Evolutionary conservation across 2,797 vertebrate species (phyloP).

Genomic region (Allobates femoralis): DNA sequence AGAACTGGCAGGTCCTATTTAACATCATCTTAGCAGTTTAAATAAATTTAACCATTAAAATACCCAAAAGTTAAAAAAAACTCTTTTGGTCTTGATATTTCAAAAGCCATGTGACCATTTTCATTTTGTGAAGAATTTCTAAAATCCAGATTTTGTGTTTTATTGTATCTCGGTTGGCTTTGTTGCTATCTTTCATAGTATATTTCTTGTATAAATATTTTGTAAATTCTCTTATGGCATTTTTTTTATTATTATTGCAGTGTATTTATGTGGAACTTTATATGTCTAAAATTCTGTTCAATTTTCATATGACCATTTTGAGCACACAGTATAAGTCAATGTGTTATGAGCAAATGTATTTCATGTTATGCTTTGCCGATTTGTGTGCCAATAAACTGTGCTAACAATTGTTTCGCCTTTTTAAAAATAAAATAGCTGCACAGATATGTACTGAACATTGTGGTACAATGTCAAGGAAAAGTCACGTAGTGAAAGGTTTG

Average conservation of each 20-base stretch:
- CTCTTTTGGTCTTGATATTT: constrained; percentile 79
- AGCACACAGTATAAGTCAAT: constrained; percentile 92
- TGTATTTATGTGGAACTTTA: constrained; percentile 99
- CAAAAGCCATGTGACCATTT: constrained; percentile 84
- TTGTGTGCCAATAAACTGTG: constrained; percentile 99
- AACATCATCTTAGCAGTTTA: constrained; percentile 61
- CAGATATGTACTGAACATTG: neutral
- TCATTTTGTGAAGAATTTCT: constrained; percentile 88
- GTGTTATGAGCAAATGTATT: constrained; percentile 96
- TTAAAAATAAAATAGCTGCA: neutral
- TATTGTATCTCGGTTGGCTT: constrained; percentile 80
- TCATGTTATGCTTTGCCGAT: constrained; percentile 99
- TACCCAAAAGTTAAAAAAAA: constrained; percentile 73
- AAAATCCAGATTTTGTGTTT: constrained; percentile 80
- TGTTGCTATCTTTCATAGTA: constrained; percentile 77
- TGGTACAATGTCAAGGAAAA: neutral
- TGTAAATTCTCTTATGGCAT: constrained; percentile 79
- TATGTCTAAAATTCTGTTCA: constrained; percentile 90
- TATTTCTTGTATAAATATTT: constrained; percentile 89
- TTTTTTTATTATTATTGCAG: constrained; percentile 71
- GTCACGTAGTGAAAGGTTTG: neutral
- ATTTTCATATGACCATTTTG: constrained; percentile 94
- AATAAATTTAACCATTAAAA: constrained; percentile 69
- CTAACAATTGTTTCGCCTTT: constrained; percentile 74
- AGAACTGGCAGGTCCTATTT: neutral